Evolutionary conservation across 2,113 vertebrate genomes (phyloP).

Genomic region (Phalacrocorax pelagicus): DNA sequence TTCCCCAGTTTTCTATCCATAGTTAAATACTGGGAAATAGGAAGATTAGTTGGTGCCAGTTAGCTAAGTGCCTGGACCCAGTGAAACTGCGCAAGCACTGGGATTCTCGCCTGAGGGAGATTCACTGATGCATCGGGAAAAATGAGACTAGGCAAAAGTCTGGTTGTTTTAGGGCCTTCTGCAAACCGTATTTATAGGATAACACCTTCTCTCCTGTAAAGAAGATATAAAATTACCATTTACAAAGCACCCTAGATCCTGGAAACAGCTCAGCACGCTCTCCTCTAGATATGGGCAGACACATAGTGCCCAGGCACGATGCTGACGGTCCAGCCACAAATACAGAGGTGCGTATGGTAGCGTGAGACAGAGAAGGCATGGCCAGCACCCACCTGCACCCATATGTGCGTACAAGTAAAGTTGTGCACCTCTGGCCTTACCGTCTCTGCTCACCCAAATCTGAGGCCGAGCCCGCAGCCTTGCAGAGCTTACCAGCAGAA

Average conservation of each 20-base stretch:
- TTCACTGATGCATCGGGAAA: neutral
- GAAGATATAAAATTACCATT: neutral
- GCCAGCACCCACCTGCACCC: neutral
- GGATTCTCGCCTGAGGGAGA: neutral
- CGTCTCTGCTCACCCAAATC: neutral
- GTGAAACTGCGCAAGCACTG: neutral
- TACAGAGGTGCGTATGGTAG: neutral
- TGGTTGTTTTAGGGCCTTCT: neutral
- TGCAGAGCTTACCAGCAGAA: neutral
- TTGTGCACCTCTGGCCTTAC: neutral
- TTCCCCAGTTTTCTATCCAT: neutral
- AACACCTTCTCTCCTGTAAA: neutral
- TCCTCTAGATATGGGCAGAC: accelerated
- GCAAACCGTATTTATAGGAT: neutral
- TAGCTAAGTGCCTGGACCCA: neutral
- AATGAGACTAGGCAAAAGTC: neutral
- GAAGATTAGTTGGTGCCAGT: neutral
- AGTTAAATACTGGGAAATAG: neutral
- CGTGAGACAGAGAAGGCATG: neutral
- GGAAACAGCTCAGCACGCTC: neutral
- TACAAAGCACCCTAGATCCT: neutral
- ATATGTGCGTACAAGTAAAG: neutral
- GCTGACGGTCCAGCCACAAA: neutral
- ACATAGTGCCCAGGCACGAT: accelerated
- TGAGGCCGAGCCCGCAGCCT: accelerated